Conservation (phyloP, 2,888 invertebrate genomes). For the Geophilus truncorum region DNA sequence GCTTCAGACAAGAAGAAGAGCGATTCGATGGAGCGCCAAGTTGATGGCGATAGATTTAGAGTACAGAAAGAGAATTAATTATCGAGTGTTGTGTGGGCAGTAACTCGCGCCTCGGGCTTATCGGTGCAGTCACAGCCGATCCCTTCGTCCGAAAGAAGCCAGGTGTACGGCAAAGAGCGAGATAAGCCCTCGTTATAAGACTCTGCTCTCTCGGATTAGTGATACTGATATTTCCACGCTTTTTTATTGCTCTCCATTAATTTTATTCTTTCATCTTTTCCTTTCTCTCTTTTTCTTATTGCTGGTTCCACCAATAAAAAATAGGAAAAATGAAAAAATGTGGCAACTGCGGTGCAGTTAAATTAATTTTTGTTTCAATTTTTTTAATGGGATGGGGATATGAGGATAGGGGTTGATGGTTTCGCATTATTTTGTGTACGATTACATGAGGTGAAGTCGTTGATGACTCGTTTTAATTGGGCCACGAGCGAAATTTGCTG, state of each 20-base stretch:
- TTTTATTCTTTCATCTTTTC: not conserved
- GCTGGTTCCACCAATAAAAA: no score
- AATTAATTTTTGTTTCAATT: not conserved
- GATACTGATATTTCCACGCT: conserved; percentile 7
- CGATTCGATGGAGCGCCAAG: not conserved
- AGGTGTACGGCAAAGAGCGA: not conserved
- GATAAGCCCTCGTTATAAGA: conserved; percentile 5
- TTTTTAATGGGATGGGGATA: not conserved
- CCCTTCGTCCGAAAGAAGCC: not conserved
- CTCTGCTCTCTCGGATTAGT: not conserved
- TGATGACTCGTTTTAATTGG: not conserved
- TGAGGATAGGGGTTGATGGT: not conserved
- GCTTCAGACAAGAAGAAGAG: not conserved
- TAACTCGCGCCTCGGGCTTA: not conserved
- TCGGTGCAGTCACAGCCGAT: not conserved
- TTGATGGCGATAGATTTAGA: conserved; percentile 3
- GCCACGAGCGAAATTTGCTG: conserved; percentile 1
- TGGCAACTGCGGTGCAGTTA: not conserved
- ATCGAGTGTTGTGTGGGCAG: not conserved
- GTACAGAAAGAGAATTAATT: not conserved
- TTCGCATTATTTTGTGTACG: not conserved
- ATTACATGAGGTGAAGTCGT: not conserved
- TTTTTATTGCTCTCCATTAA: conserved; percentile 12
- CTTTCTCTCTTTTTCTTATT: no score
- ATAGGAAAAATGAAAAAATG: not conserved